Percentiles rank a stretch among this genome's conserved stretches.
Evolutionary conservation across 2,888 invertebrate genomes (phyloP).

Genomic region (Stenichneumon culpator): DNA sequence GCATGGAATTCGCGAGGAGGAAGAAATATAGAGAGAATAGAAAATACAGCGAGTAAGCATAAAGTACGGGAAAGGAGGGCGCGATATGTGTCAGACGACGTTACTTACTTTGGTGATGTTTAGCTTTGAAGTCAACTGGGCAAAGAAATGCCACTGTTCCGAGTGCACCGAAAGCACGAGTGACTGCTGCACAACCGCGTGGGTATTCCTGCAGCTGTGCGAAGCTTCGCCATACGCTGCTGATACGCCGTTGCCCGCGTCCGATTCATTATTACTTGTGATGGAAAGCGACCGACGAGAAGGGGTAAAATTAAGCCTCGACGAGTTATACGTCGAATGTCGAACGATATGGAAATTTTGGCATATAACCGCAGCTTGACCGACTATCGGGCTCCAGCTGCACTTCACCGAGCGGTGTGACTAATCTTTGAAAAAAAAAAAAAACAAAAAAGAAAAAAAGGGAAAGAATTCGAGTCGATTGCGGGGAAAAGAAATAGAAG

Average conservation of each 20-base stretch:
- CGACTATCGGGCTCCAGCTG: background rate
- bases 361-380: constrained; percentile 9
- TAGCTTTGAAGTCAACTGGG: constrained; percentile 6
- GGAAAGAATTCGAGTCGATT: background rate
- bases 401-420: background rate
- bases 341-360: constrained; percentile 12
- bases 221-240: constrained; percentile 44
- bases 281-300: constrained; percentile 57
- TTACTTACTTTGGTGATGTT: constrained; percentile 1
- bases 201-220: constrained; percentile 45
- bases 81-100: background rate
- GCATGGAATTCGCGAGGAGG: background rate
- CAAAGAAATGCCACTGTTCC: background rate
- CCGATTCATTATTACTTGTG: constrained; percentile 65
- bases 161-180: background rate
- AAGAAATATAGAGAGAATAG: constrained; percentile 9
- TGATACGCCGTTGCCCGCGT: constrained; percentile 60
- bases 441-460: background rate
- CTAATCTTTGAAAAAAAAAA: background rate
- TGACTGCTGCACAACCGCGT: constrained; percentile 18
- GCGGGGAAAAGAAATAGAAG: no score
- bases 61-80: background rate
- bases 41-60: background rate
- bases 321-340: constrained; percentile 4
- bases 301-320: constrained; percentile 48